Percentiles rank a stretch among this genome's conserved stretches.
Conservation (phyloP, 2,888 invertebrate species). For the Ochlodes sylvanus region DNA sequence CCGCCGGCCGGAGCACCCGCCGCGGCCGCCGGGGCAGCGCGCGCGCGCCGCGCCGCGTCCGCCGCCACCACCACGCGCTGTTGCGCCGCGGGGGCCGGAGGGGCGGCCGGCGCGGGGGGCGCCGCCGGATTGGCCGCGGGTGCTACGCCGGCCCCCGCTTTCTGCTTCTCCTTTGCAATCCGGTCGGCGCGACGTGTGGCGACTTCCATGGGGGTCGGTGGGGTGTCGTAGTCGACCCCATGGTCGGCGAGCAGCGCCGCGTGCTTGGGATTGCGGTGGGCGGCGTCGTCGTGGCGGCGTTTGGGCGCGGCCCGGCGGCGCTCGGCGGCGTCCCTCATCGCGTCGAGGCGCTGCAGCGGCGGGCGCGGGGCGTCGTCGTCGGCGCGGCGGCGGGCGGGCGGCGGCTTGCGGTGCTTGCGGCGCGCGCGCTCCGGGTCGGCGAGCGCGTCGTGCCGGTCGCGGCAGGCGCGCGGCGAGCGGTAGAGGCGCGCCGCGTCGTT, state of each 20-base stretch:
- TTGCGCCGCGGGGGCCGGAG: constrained; percentile 51
- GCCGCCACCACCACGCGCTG: constrained; percentile 54
- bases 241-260: constrained; percentile 92
- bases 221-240: constrained; percentile 94
- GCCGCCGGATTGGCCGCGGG: constrained; percentile 49
- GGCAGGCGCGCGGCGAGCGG: constrained; percentile 96
- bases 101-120: constrained; percentile 64
- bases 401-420: constrained; percentile 93
- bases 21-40: constrained; percentile 55
- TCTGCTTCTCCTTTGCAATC: constrained; percentile 92
- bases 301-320: constrained; percentile 91
- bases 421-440: constrained; percentile 94
- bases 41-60: constrained; percentile 78
- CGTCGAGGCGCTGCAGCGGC: constrained; percentile 87
- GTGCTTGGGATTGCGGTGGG: constrained; percentile 92
- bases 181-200: constrained; percentile 93
- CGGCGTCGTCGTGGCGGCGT: constrained; percentile 90
- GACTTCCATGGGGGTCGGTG: constrained; percentile 92
- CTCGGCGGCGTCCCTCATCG: constrained; percentile 90
- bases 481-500: constrained; percentile 94
- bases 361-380: constrained; percentile 83
- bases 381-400: constrained; percentile 89
- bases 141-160: constrained; percentile 63
- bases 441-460: constrained; percentile 94
- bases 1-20: constrained; percentile 77